phyloP scores from a whole-genome alignment of 1,140 invertebrate species.

The Heterodera carotae region DNA sequence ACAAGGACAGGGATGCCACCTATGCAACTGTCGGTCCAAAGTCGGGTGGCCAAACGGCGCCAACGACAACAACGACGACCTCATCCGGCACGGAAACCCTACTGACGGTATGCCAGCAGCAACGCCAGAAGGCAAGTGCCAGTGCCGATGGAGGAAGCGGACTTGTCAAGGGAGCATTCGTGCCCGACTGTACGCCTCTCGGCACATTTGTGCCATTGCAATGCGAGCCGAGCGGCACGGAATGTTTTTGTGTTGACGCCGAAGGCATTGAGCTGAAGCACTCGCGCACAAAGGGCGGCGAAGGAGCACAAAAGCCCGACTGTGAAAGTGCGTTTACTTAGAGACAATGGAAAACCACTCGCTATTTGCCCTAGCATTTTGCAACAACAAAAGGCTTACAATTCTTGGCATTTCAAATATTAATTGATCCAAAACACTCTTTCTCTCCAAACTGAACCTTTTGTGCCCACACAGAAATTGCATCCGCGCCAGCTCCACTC shows the following conservation, averaged over 20 bases:
- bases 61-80: constrained; percentile 35
- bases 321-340: constrained; percentile 59
- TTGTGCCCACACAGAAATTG: constrained; percentile 47
- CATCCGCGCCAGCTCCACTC: constrained; percentile 35
- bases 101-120: constrained; percentile 54
- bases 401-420: too few relatives aligned
- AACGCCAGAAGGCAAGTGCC: constrained; percentile 42
- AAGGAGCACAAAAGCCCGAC: constrained; percentile 45
- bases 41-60: constrained; percentile 5
- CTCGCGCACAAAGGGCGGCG: constrained; percentile 52
- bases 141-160: not conserved
- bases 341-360: too few relatives aligned
- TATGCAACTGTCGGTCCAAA: constrained; percentile 12
- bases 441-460: constrained; percentile 6
- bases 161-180: constrained; percentile 55
- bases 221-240: constrained; percentile 57
- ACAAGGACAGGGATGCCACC: constrained; percentile 23
- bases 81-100: constrained; percentile 7
- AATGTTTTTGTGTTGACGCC: constrained; percentile 61
- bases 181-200: constrained; percentile 52
- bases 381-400: too few relatives aligned
- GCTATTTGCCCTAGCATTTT: too few relatives aligned
- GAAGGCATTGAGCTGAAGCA: constrained; percentile 62
- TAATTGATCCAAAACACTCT: too few relatives aligned
- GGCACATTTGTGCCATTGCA: constrained; percentile 57